Evolutionary conservation across 1,140 invertebrate genomes (phyloP), one percentile per base, ranked within the genome.

Genomic region (Diorhabda carinulata): DNA sequence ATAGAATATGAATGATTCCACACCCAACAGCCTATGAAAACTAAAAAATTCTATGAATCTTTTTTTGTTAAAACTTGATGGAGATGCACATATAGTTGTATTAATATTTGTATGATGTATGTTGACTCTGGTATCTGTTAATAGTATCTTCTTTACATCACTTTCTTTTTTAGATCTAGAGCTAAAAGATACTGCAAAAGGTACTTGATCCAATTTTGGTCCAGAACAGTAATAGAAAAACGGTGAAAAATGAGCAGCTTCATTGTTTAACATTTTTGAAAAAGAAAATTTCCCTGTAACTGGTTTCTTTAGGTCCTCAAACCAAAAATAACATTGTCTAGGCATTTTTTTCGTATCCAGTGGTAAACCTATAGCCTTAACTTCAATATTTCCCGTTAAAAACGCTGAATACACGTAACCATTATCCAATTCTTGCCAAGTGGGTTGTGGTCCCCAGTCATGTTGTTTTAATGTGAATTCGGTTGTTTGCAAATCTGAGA

Each of bases 1-100:
- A 77, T 86, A 86, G 71, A 87, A 82, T 67, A 85, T 84, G 72
- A 85, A 87, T 52, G 82, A 80, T 69, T 86, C 81, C 7, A 86
- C 79, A 41, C 86, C 85, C 76, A 86, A 82, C 71, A 86, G 79
- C 69, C 83, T 83, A 71, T 87, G 85, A 72, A 83, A 87, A 8
- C 84, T 84, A 69, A 87, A 73, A 75, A 86, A 87, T 71, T 87
- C 85, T 67, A 86, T 80, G 45, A 87, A 81, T 7, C 79, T 74
- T 77, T 82, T 83, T 74, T 82, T 83, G 8, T 80, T 83, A 8
- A 86, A 81, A 47, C 81, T 57, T 80, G 83, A 83, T 40, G 85
- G 85, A 75, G 83, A 82, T 0, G 86, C 81, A 80, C 86, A 87
- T 44, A 84, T 76, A 4, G 84, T 83, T 70, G 73, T 66, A 25